These are phyloP conservation scores for Polypedilum vanderplanki DNA, from an alignment of 1,140 invertebrate species.

Conservation along the genomic window DNA sequence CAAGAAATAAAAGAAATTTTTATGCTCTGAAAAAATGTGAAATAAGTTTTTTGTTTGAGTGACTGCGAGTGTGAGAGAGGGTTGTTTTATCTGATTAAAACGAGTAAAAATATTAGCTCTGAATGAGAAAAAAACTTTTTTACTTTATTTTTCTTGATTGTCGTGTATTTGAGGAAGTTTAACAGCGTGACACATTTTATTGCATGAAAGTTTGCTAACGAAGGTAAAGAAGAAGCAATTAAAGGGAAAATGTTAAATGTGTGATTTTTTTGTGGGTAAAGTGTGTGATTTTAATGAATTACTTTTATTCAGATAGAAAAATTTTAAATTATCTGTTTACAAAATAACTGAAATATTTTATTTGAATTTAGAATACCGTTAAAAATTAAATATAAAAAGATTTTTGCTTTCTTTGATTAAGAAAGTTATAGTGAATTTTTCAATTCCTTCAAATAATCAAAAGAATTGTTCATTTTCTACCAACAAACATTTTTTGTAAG, in stretches of 20 bases:
- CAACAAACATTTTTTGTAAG: too few species aligned
- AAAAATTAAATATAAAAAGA: too few species aligned
- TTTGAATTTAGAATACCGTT: too few species aligned
- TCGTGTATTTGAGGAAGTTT: constrained; percentile 8
- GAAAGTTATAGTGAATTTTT: too few species aligned
- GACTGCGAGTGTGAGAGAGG: background rate
- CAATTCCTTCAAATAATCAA: too few species aligned
- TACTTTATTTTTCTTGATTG: background rate
- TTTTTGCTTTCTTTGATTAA: too few species aligned
- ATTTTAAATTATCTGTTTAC: too few species aligned
- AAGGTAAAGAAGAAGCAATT: background rate
- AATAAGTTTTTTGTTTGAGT: background rate
- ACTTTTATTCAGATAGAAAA: too few species aligned
- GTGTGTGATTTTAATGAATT: too few species aligned
- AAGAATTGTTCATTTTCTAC: too few species aligned
- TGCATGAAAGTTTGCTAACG: background rate
- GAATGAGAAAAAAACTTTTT: background rate
- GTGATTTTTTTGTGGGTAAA: background rate
- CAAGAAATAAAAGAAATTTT: background rate
- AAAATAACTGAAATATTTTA: too few species aligned
- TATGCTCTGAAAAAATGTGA: background rate
- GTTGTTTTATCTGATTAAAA: background rate
- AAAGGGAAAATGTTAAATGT: background rate
- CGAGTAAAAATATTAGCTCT: constrained; percentile 2
- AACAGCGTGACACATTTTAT: constrained; percentile 26